phyloP scores from a whole-genome alignment of 2,113 vertebrate genomes.

The Nothocercus nigrocapillus region DNA sequence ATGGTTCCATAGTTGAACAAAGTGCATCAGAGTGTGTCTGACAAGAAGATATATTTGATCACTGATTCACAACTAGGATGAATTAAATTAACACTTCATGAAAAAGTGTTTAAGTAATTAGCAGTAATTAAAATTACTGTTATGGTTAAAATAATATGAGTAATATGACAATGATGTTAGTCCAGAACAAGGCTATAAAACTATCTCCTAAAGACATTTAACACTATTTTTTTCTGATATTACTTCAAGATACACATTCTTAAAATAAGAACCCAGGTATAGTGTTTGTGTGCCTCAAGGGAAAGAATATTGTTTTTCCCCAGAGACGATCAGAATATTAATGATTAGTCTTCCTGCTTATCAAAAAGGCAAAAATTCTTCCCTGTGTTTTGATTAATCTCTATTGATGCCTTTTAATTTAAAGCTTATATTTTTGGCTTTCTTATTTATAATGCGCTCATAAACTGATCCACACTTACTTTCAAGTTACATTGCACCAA shows the following conservation, averaged over 20 bases:
- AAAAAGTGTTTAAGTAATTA: neutral
- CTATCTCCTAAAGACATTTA: neutral
- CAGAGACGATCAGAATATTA: neutral
- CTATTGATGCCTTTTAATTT: neutral
- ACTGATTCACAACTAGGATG: rapidly evolving
- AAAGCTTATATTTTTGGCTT: neutral
- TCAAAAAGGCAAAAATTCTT: neutral
- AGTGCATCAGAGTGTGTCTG: neutral
- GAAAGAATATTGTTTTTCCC: neutral
- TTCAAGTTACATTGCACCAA: neutral
- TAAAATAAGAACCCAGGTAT: neutral
- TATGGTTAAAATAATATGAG: neutral
- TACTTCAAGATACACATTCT: neutral
- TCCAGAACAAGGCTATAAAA: neutral
- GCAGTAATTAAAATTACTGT: neutral
- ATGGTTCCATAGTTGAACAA: neutral
- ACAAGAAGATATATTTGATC: neutral
- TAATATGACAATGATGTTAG: neutral
- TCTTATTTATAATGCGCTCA: neutral
- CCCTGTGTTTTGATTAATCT: neutral
- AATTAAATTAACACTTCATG: neutral
- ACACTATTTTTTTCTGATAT: neutral
- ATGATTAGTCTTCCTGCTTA: neutral
- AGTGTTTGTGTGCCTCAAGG: neutral
- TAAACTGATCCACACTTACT: neutral